These are phyloP conservation scores for Cyanoramphus novaezelandiae DNA, from an alignment of 2,113 vertebrate species.

Conservation along the genomic window DNA sequence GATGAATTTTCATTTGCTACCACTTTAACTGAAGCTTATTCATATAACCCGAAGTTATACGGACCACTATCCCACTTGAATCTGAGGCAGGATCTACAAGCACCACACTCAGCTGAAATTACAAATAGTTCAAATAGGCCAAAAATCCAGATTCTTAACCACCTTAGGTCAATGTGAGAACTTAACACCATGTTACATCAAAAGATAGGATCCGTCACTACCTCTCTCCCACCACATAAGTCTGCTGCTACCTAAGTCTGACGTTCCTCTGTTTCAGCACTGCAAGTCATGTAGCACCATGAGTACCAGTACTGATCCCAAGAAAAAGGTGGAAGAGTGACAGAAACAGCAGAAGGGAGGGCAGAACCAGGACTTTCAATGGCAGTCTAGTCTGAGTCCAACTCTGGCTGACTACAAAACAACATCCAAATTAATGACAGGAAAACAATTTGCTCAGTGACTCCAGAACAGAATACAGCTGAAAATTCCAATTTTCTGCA, in stretches of 20 bases:
- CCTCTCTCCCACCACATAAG: not conserved
- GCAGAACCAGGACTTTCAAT: not conserved
- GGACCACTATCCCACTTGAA: not conserved
- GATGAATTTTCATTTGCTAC: not conserved
- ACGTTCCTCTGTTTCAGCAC: not conserved
- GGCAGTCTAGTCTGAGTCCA: not conserved
- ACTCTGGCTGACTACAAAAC: not conserved
- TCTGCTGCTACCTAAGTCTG: not conserved
- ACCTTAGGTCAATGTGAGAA: not conserved
- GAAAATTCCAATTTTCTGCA: not conserved
- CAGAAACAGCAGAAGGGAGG: not conserved
- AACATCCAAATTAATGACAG: not conserved
- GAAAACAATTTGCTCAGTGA: not conserved
- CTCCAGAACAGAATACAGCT: not conserved
- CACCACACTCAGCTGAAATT: not conserved
- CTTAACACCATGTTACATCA: not conserved
- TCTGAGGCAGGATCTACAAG: not conserved
- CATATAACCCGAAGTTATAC: not conserved
- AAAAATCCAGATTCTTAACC: not conserved
- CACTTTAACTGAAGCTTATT: not conserved
- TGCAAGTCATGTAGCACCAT: rapidly evolving
- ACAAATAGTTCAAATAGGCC: not conserved
- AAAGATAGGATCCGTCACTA: not conserved
- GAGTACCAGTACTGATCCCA: not conserved
- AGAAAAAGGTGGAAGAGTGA: not conserved